These are phyloP conservation scores for Dissostichus mawsoni DNA, from an alignment of 2,113 vertebrate species.

Conservation along the genomic window DNA sequence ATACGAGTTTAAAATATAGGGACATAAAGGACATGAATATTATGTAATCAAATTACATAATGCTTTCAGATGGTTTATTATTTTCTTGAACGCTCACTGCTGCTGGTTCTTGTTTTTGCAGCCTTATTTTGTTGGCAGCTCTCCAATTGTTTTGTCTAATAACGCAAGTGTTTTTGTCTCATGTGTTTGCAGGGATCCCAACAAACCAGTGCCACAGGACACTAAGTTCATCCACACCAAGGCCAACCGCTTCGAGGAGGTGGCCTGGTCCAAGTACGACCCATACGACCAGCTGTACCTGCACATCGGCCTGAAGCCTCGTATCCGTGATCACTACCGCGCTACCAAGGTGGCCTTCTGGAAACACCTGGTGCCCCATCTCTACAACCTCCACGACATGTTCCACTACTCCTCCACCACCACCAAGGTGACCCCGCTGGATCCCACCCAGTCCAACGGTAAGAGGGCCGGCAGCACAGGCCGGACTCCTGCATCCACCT, in stretches of 20 bases:
- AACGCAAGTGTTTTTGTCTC: conserved; percentile 17
- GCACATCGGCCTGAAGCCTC: conserved; percentile 97
- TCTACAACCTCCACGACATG: conserved; percentile 98
- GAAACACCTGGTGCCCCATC: conserved; percentile 98
- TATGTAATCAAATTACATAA: no score
- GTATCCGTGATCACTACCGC: conserved; percentile 97
- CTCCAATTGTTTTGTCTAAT: no score
- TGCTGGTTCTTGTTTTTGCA: no score
- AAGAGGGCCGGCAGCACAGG: conserved; percentile 90
- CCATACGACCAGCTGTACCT: conserved; percentile 97
- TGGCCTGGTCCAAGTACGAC: conserved; percentile 98
- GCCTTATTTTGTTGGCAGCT: no score
- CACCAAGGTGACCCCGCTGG: conserved; percentile 94
- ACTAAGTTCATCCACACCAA: conserved; percentile 99
- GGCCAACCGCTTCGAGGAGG: conserved; percentile 98
- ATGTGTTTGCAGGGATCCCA: conserved; percentile 89
- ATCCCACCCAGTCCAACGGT: conserved; percentile 92
- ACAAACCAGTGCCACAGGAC: conserved; percentile 98
- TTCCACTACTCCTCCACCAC: conserved; percentile 98
- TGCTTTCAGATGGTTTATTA: no score
- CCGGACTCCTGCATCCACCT: conserved; percentile 89
- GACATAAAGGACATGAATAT: no score
- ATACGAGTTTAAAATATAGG: no score
- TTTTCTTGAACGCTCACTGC: no score
- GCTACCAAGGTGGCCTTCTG: conserved; percentile 99